Percentiles rank a stretch among this genome's conserved stretches.
These are phyloP conservation scores for Plemyria rubiginata DNA, from an alignment of 2,888 invertebrate species.

Conservation along the genomic window DNA sequence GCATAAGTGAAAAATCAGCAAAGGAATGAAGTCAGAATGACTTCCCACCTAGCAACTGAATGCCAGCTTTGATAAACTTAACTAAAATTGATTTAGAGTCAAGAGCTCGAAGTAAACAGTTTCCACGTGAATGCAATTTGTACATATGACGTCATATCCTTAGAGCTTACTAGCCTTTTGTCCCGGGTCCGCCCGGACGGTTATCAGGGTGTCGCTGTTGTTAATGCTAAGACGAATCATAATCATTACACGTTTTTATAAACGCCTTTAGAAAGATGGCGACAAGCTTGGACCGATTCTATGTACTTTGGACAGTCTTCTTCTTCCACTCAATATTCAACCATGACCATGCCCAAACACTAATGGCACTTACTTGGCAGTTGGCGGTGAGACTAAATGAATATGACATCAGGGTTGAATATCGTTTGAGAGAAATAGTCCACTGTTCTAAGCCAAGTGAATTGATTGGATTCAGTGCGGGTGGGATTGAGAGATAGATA, in stretches of 20 bases:
- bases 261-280: conserved; percentile 42
- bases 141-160: conserved; percentile 83
- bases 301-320: conserved; percentile 21
- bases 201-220: conserved; percentile 84
- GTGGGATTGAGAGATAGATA: conserved; percentile 34
- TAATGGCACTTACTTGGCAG: background rate
- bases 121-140: conserved; percentile 60
- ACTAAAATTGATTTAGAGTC: conserved; percentile 21
- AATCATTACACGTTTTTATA: conserved; percentile 68
- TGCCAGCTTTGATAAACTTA: conserved; percentile 1
- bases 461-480: conserved; percentile 36
- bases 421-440: conserved; percentile 13
- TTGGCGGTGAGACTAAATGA: conserved; percentile 1
- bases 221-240: conserved; percentile 79
- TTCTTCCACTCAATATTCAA: conserved; percentile 26
- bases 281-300: conserved; percentile 27
- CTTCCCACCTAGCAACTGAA: conserved; percentile 21
- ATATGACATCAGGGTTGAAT: conserved; percentile 19
- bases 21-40: conserved; percentile 6
- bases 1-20: conserved; percentile 4
- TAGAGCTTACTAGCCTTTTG: conserved; percentile 85
- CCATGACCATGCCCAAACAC: background rate
- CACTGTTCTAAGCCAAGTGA: conserved; percentile 27
- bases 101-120: conserved; percentile 49
- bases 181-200: conserved; percentile 79